phyloP scores from a whole-genome alignment of 1,140 invertebrate genomes.

The Diachasma alloeum region DNA sequence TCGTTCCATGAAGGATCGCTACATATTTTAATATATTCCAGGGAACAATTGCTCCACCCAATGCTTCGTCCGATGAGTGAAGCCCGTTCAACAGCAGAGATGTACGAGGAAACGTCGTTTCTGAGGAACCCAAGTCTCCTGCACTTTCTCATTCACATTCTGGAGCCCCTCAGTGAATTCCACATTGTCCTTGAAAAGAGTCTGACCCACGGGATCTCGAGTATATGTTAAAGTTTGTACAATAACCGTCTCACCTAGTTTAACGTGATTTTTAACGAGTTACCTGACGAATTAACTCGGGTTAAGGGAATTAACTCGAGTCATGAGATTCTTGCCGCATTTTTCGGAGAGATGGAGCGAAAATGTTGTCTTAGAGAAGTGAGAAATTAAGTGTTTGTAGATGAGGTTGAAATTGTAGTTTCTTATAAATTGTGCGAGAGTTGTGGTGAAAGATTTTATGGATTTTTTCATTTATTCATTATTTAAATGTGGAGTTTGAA shows the following conservation, averaged over 20 bases:
- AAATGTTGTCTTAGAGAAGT: background rate
- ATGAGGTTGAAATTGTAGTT: background rate
- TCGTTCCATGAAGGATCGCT: background rate
- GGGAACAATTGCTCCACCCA: slow-evolving; percentile 90
- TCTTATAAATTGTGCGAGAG: background rate
- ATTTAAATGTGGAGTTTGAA: background rate
- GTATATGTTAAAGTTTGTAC: slow-evolving; percentile 55
- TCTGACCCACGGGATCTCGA: slow-evolving; percentile 89
- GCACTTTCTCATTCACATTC: slow-evolving; percentile 90
- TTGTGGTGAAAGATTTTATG: background rate
- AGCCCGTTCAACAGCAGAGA: slow-evolving; percentile 85
- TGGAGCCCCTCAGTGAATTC: slow-evolving; percentile 91
- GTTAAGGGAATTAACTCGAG: slow-evolving; percentile 10
- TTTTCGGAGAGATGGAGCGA: background rate
- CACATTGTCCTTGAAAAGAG: slow-evolving; percentile 93
- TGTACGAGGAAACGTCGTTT: slow-evolving; percentile 97
- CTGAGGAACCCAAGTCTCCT: slow-evolving; percentile 84
- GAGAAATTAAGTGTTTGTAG: background rate
- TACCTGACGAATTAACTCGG: background rate
- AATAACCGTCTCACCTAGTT: slow-evolving; percentile 11
- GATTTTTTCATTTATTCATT: background rate
- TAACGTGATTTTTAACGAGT: slow-evolving; percentile 29
- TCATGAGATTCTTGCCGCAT: background rate
- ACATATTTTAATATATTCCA: slow-evolving; percentile 60
- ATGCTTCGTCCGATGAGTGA: slow-evolving; percentile 88